A percentile compares a stretch with the other conserved stretches of the same genome.
phyloP scores from a whole-genome alignment of 2,888 invertebrate genomes.

The Apodemia duryi region DNA sequence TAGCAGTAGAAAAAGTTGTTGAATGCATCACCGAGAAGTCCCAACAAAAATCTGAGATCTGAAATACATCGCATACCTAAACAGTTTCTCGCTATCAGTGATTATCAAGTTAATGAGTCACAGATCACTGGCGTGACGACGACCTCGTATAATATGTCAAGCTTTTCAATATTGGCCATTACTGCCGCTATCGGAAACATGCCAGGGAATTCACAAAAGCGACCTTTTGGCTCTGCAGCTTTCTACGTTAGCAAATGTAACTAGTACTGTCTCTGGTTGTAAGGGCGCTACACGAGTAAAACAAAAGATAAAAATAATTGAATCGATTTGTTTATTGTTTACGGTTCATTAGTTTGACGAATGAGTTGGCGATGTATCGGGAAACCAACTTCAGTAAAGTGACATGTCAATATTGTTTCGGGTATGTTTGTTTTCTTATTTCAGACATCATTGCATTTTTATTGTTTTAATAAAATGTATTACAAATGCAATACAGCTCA shows the following conservation, averaged over 20 bases:
- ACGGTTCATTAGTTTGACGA: slow-evolving; percentile 38
- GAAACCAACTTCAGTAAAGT: slow-evolving; percentile 39
- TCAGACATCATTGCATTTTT: slow-evolving; percentile 1
- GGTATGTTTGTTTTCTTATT: slow-evolving; percentile 49
- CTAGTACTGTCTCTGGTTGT: slow-evolving; percentile 55
- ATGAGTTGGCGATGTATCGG: slow-evolving; percentile 55
- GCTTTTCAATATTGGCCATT: slow-evolving; percentile 58
- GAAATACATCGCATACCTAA: not conserved
- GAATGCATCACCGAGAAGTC: too few species aligned
- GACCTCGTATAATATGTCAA: slow-evolving; percentile 45
- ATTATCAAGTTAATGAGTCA: slow-evolving; percentile 26
- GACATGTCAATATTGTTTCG: slow-evolving; percentile 61
- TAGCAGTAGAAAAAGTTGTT: too few species aligned
- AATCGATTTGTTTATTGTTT: slow-evolving; percentile 20
- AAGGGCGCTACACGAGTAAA: slow-evolving; percentile 47
- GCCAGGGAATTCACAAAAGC: slow-evolving; percentile 66
- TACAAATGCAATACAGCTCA: not conserved
- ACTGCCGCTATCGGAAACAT: slow-evolving; percentile 53
- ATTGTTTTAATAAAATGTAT: not conserved
- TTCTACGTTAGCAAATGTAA: slow-evolving; percentile 54
- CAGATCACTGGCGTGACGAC: slow-evolving; percentile 33
- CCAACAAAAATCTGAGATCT: not conserved
- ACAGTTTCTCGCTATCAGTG: not conserved
- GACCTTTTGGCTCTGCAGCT: slow-evolving; percentile 56
- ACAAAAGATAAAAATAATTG: slow-evolving; percentile 31